Percentiles rank a stretch among this genome's conserved stretches.
phyloP scores from a whole-genome alignment of 2,888 invertebrate genomes.

The Folsomia manolachei region DNA sequence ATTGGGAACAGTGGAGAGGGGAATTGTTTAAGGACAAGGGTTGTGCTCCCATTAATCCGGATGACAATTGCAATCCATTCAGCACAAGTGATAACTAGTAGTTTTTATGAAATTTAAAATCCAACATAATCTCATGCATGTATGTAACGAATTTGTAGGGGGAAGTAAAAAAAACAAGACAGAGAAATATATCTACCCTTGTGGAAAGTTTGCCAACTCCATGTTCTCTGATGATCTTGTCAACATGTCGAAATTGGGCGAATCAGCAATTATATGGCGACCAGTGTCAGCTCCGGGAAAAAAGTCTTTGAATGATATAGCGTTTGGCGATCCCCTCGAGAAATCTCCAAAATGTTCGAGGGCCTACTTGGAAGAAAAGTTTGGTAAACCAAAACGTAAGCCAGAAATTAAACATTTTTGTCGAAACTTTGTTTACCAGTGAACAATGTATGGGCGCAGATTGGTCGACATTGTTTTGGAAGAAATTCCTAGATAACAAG shows the following conservation, averaged over 20 bases:
- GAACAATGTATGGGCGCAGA: constrained; percentile 10
- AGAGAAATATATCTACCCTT: constrained; percentile 30
- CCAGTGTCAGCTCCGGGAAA: not conserved
- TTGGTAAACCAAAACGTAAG: not conserved
- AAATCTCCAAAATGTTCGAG: not conserved
- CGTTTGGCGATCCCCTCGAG: not conserved
- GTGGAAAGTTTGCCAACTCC: constrained; percentile 29
- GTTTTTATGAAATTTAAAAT: too few species aligned
- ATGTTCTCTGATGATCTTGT: constrained; percentile 22
- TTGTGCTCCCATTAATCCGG: not conserved
- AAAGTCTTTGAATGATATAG: not conserved
- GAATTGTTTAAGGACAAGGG: not conserved
- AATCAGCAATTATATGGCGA: not conserved
- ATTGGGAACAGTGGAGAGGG: constrained; percentile 17
- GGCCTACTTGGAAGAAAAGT: not conserved
- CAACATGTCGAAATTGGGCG: not conserved
- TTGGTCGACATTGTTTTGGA: constrained; percentile 20
- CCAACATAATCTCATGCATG: too few species aligned
- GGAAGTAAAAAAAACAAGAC: too few species aligned
- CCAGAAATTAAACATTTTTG: too few species aligned
- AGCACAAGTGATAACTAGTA: too few species aligned
- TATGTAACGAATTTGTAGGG: too few species aligned
- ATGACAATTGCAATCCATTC: not conserved
- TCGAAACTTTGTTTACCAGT: too few species aligned
- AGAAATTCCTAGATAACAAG: constrained; percentile 1